These are phyloP conservation scores for Malurus melanocephalus DNA, from an alignment of 2,113 vertebrate genomes.

Conservation along the genomic window DNA sequence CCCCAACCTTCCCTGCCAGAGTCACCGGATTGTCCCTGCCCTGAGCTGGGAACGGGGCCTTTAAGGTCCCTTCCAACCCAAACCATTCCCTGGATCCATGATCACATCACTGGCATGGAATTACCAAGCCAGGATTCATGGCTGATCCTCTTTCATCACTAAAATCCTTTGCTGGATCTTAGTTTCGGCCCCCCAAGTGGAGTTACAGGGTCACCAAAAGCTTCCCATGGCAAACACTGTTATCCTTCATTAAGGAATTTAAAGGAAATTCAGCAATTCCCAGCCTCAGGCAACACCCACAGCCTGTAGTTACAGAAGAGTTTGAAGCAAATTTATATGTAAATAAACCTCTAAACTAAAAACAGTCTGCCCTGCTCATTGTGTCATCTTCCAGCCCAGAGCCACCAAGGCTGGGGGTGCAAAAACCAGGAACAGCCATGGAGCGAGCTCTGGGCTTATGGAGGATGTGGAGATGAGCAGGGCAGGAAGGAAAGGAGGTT, in stretches of 20 bases:
- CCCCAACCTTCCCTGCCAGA: accelerated
- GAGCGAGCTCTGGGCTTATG: not conserved
- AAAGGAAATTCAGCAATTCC: not conserved
- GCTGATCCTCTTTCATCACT: not conserved
- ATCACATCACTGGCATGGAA: accelerated
- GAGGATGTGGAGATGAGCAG: not conserved
- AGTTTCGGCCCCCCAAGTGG: accelerated
- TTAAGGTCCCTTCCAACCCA: not conserved
- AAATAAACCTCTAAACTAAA: not conserved
- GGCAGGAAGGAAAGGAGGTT: not conserved
- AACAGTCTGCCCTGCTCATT: not conserved
- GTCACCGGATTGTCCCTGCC: not conserved
- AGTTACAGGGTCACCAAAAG: not conserved
- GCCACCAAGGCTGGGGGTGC: not conserved
- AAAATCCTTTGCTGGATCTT: accelerated
- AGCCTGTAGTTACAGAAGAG: not conserved
- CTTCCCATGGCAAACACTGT: accelerated
- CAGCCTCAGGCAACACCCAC: not conserved
- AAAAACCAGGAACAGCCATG: not conserved
- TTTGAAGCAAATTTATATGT: not conserved
- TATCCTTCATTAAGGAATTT: not conserved
- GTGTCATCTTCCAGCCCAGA: not conserved
- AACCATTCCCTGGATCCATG: not conserved
- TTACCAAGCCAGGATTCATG: accelerated
- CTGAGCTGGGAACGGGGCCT: too few species aligned